Percentiles rank a stretch among this genome's conserved stretches.
These are phyloP conservation scores for Scaptomyza parva DNA, from an alignment of 2,888 invertebrate species.

Conservation along the genomic window DNA sequence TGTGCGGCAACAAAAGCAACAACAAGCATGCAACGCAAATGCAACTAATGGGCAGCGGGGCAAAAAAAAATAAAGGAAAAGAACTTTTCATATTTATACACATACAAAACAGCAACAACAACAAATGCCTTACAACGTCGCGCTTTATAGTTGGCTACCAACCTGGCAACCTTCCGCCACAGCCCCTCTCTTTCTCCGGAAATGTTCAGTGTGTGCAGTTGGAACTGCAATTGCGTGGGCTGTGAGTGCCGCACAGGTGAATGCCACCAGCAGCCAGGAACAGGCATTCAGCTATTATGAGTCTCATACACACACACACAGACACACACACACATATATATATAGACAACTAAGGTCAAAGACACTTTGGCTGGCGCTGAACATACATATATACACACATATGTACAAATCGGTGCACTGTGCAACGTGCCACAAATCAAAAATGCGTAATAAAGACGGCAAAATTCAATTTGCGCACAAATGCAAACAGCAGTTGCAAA, in stretches of 20 bases:
- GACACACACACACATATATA: background rate
- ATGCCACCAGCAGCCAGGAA: constrained; percentile 67
- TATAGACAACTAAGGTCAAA: constrained; percentile 63
- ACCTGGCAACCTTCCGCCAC: background rate
- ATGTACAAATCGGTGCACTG: constrained; percentile 28
- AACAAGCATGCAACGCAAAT: constrained; percentile 55
- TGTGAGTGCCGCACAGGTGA: constrained; percentile 65
- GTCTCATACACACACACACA: constrained; percentile 6
- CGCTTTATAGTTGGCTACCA: constrained; percentile 51
- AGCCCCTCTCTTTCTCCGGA: constrained; percentile 31
- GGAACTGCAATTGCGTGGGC: constrained; percentile 58
- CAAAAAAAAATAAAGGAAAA: background rate
- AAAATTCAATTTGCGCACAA: constrained; percentile 62
- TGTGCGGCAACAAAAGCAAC: constrained; percentile 63
- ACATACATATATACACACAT: too few relatives aligned
- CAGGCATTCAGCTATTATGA: constrained; percentile 62
- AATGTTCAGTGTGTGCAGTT: constrained; percentile 55
- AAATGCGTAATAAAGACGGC: constrained; percentile 78
- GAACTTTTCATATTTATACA: constrained; percentile 64
- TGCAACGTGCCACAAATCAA: constrained; percentile 66
- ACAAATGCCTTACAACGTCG: constrained; percentile 55
- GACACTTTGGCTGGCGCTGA: constrained; percentile 57
- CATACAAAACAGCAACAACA: constrained; percentile 16
- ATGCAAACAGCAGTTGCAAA: constrained; percentile 36
- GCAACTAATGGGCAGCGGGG: constrained; percentile 60